Evolutionary conservation across 2,888 invertebrate genomes (phyloP), one percentile per base, ranked within the genome.

Genomic region (Steinernema scapterisci): DNA sequence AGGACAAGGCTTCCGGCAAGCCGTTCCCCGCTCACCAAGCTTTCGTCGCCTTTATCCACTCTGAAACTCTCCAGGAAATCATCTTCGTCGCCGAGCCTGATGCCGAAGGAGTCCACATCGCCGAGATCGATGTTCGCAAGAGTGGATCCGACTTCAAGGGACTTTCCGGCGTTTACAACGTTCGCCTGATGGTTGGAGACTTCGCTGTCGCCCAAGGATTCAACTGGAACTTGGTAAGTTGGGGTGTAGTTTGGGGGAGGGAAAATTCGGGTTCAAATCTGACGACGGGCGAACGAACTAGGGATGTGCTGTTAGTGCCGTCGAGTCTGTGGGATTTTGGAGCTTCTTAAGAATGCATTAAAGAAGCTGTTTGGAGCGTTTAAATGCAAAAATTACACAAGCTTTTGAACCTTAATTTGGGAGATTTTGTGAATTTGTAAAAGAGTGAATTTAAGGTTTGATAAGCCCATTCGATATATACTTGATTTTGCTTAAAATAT

Each of bases 151-250:
- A 94, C 85, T 92, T 97, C 85, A 91, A 91, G 75, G 91, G 91
- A 80, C 89, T 91, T 73, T 93, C 93, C 63, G 97, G 95, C 46
- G 89, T 90, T 56, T 95, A 95, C 89, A 91, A 92, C 78, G 90
- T 97, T 79, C 93, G 93, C 82, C 88, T 97, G 78, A 92, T 95
- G 81, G 90, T 97, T 73, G 99, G 97, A 3, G 99, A 97, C 90
- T 92, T 94, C 75, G 92, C 94, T 6, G 91, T 95, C 77, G 92
- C 93, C 81, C 95, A 94, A 89, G 94, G 97, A 16, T 91, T 97
- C 85, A 91, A 92, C 51, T 97, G 97, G 96, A 88, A 90, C 52
- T 88, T 97, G 72, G 95, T 89, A 9, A 78, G 80, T 76, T 48
- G 3, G 38, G 38, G 38, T 38, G 38, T 38, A 9, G 9, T 38